phyloP scores from a whole-genome alignment of 2,113 vertebrate species.

The Xenopus laevis region DNA sequence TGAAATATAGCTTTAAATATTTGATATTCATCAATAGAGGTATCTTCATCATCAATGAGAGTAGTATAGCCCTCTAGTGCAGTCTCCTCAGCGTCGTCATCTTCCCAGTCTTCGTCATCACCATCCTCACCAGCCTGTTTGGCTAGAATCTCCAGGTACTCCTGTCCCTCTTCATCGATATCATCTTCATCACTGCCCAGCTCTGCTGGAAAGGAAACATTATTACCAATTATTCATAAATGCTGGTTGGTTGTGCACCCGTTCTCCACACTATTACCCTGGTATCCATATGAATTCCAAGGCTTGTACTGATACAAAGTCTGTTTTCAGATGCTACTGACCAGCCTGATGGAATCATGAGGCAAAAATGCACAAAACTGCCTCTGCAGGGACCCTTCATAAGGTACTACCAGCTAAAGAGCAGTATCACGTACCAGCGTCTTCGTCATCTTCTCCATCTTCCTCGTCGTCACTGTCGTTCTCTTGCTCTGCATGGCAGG shows the following conservation, averaged over 20 bases:
- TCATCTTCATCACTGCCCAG: slow-evolving; percentile 96
- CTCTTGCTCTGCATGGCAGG: slow-evolving; percentile 95
- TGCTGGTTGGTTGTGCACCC: too few species aligned
- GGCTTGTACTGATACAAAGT: too few species aligned
- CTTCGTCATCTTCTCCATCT: slow-evolving; percentile 88
- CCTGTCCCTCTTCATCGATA: slow-evolving; percentile 95
- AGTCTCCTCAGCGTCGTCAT: slow-evolving; percentile 96
- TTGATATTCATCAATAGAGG: slow-evolving; percentile 95
- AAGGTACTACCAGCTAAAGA: too few species aligned
- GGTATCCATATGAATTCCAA: too few species aligned
- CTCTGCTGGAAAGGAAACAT: slow-evolving; percentile 56
- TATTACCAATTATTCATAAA: too few species aligned
- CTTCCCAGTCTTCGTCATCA: slow-evolving; percentile 97
- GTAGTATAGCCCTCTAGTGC: slow-evolving; percentile 95
- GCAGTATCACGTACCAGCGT: slow-evolving; percentile 71
- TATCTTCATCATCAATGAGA: slow-evolving; percentile 93
- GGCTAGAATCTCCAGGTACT: slow-evolving; percentile 96
- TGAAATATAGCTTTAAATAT: slow-evolving; percentile 99
- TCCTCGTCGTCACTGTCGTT: slow-evolving; percentile 93
- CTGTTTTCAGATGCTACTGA: too few species aligned
- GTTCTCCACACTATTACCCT: too few species aligned
- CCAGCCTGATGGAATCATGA: too few species aligned
- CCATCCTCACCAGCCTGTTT: slow-evolving; percentile 96
- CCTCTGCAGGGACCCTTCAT: too few species aligned
- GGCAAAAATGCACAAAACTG: too few species aligned